Evolutionary conservation across 1,140 invertebrate species (phyloP).

Genomic region (Trichonephila clavipes): DNA sequence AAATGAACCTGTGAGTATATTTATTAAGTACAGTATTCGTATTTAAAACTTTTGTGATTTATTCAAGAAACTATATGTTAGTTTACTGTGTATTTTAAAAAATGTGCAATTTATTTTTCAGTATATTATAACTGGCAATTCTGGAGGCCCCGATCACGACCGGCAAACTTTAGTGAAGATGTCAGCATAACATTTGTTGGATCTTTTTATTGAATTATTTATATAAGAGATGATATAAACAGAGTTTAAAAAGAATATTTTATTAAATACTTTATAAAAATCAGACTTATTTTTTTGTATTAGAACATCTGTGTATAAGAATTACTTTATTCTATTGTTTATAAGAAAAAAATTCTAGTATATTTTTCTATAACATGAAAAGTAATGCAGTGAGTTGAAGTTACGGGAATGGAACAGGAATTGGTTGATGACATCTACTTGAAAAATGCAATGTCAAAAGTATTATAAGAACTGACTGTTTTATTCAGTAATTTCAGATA

Average conservation of each 20-base stretch:
- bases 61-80: too few relatives aligned
- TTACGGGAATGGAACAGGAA: too few relatives aligned
- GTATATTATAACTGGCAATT: constrained; percentile 93
- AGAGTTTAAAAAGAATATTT: constrained; percentile 6
- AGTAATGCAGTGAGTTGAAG: too few relatives aligned
- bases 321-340: neutral
- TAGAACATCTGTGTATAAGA: neutral
- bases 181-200: constrained; percentile 87
- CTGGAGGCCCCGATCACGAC: constrained; percentile 87
- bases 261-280: neutral
- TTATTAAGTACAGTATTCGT: too few relatives aligned
- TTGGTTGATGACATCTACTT: too few relatives aligned
- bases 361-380: too few relatives aligned
- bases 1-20: too few relatives aligned
- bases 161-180: constrained; percentile 83
- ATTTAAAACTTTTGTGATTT: too few relatives aligned
- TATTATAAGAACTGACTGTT: too few relatives aligned
- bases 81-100: neutral
- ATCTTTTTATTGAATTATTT: constrained; percentile 85
- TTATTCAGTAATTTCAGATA: too few relatives aligned
- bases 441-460: too few relatives aligned
- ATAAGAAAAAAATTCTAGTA: neutral
- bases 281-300: neutral
- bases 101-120: constrained; percentile 82
- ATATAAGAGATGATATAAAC: neutral